Conservation (phyloP, 92 coral and sea anemone species). For the Heteractis magnifica region DNA sequence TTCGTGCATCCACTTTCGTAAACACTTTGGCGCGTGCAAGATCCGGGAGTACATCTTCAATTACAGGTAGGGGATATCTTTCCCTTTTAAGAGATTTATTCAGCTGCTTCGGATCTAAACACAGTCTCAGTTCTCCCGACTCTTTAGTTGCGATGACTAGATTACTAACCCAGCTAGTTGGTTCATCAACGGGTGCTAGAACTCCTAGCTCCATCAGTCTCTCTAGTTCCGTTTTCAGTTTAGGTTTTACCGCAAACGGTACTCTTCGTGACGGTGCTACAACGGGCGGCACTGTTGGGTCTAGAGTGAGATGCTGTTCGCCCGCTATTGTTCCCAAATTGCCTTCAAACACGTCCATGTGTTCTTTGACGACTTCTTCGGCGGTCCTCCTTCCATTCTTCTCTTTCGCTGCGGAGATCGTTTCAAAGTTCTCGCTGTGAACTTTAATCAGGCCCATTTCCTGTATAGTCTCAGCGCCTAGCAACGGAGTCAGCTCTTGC, state of each 20-base stretch:
- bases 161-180: constrained; percentile 41
- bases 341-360: constrained; percentile 41
- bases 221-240: constrained; percentile 40
- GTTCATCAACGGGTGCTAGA: constrained; percentile 29
- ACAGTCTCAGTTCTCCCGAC: constrained; percentile 45
- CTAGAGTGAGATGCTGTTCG: constrained; percentile 26
- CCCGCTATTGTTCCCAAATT: constrained; percentile 47
- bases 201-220: constrained; percentile 42
- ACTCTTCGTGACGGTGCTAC: constrained; percentile 31
- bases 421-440: constrained; percentile 32
- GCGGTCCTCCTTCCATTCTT: constrained; percentile 14
- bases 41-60: constrained; percentile 56
- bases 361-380: constrained; percentile 26
- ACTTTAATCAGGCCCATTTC: constrained; percentile 25
- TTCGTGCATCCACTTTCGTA: constrained; percentile 41
- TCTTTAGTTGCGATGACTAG: constrained; percentile 41
- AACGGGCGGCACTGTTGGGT: constrained; percentile 31
- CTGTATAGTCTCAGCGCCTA: constrained; percentile 21
- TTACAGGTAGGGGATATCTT: constrained; percentile 47
- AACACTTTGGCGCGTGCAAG: constrained; percentile 54
- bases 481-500: constrained; percentile 38
- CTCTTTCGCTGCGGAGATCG: neutral
- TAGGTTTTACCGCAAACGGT: constrained; percentile 31
- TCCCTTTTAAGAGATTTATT: constrained; percentile 45
- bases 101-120: constrained; percentile 32